Evolutionary conservation across 1,140 invertebrate species (phyloP).

Genomic region (Calliphora vicina): DNA sequence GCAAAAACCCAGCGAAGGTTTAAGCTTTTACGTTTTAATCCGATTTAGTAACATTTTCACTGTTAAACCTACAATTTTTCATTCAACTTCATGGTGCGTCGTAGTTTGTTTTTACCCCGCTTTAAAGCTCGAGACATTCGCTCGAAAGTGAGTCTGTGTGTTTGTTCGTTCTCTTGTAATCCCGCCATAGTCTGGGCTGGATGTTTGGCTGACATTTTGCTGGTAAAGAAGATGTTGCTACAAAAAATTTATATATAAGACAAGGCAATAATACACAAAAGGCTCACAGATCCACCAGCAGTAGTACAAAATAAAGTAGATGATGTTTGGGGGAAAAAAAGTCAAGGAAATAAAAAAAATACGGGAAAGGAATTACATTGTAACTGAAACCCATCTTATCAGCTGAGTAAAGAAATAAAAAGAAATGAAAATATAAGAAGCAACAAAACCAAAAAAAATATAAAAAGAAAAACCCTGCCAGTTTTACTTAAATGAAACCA

Average conservation of each 20-base stretch:
- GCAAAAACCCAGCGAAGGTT: not conserved
- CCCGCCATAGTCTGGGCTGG: not conserved
- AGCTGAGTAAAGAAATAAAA: not conserved
- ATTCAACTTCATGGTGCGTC: not conserved
- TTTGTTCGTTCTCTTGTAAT: not conserved
- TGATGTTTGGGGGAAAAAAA: too few species aligned
- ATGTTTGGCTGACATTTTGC: not conserved
- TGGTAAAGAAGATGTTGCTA: not conserved
- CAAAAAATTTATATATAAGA: too few species aligned
- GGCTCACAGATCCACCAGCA: not conserved
- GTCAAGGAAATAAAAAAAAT: not conserved
- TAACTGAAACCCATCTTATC: not conserved
- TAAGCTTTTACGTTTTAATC: constrained; percentile 17
- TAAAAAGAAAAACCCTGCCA: not conserved
- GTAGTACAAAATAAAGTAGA: too few species aligned
- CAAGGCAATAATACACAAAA: not conserved
- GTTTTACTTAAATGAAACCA: constrained; percentile 18
- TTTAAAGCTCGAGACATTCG: not conserved
- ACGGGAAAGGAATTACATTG: not conserved
- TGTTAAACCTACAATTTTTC: constrained; percentile 19
- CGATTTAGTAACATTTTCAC: constrained; percentile 20
- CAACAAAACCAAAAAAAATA: too few species aligned
- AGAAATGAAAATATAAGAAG: not conserved
- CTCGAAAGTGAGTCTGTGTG: too few species aligned
- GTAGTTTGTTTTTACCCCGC: not conserved